A percentile compares a stretch with the other conserved stretches of the same genome.
phyloP scores from a whole-genome alignment of 64 coral and sea anemone genomes.

The Pocillopora damicornis region DNA sequence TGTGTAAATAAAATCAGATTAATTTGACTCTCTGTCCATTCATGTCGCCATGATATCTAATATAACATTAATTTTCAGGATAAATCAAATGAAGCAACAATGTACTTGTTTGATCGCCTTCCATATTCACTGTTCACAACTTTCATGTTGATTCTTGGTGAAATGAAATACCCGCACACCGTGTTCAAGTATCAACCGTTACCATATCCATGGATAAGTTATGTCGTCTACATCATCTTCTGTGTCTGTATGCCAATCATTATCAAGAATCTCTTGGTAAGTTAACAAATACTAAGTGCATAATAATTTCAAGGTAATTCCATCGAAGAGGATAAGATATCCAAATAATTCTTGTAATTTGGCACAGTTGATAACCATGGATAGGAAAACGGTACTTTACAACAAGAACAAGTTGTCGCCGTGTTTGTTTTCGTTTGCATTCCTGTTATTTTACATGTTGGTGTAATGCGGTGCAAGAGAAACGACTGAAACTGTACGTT shows the following conservation, averaged over 20 bases:
- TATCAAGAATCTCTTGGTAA: slow-evolving; percentile 87
- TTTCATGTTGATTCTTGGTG: slow-evolving; percentile 89
- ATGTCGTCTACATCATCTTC: slow-evolving; percentile 83
- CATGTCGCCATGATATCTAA: background rate
- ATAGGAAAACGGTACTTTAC: too few species aligned
- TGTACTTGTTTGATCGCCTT: slow-evolving; percentile 59
- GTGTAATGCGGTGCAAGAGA: too few species aligned
- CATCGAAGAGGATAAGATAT: too few species aligned
- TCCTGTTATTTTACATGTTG: too few species aligned
- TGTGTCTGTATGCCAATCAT: slow-evolving; percentile 91
- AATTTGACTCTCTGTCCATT: too few species aligned
- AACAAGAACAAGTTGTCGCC: too few species aligned
- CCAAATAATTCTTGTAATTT: too few species aligned
- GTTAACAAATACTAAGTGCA: background rate
- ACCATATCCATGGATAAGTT: slow-evolving; percentile 69
- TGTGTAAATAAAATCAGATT: too few species aligned
- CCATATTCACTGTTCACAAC: slow-evolving; percentile 87
- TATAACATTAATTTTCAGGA: background rate
- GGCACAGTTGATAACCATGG: too few species aligned
- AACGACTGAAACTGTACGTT: too few species aligned
- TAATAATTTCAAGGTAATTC: too few species aligned
- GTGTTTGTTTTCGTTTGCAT: too few species aligned
- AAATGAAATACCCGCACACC: slow-evolving; percentile 92
- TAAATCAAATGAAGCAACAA: background rate
- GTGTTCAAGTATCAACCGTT: slow-evolving; percentile 87